Conservation (phyloP, 2,797 vertebrate species). For the Phataginus tricuspis region DNA sequence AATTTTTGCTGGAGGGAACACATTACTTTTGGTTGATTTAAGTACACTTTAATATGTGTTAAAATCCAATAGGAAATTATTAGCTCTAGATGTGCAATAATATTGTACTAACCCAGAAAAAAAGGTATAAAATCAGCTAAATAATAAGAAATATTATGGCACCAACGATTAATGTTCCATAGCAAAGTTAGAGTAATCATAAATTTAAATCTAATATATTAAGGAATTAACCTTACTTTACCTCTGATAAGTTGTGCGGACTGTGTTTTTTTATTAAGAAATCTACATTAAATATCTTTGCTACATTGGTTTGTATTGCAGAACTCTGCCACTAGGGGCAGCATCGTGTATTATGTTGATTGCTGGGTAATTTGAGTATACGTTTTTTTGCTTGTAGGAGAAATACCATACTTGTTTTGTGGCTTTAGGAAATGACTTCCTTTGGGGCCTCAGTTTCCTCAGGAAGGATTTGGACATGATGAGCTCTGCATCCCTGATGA, state of each 20-base stretch:
- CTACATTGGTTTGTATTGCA: neutral
- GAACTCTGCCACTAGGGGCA: constrained; percentile 48
- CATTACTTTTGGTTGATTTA: constrained; percentile 57
- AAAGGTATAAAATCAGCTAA: constrained; percentile 45
- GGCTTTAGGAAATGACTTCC: neutral
- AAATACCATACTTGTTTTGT: neutral
- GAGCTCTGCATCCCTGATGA: neutral
- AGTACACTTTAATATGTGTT: constrained; percentile 56
- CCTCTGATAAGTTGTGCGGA: neutral
- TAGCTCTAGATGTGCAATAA: constrained; percentile 12
- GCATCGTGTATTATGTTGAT: neutral
- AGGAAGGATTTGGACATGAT: neutral
- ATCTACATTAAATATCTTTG: neutral
- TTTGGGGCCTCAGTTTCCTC: neutral
- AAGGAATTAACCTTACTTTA: constrained; percentile 51
- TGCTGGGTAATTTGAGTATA: neutral
- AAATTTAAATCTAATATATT: constrained; percentile 67
- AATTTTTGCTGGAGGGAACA: constrained; percentile 31
- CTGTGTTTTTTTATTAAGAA: constrained; percentile 3
- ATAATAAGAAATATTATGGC: constrained; percentile 40
- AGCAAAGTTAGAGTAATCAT: constrained; percentile 54
- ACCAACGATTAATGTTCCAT: constrained; percentile 26
- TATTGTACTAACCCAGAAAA: constrained; percentile 24
- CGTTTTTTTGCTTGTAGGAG: neutral
- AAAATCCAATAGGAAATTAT: constrained; percentile 59